A percentile compares a stretch with the other conserved stretches of the same genome.
These are phyloP conservation scores for Mamestra configurata DNA, from an alignment of 1,140 invertebrate species.

Conservation along the genomic window DNA sequence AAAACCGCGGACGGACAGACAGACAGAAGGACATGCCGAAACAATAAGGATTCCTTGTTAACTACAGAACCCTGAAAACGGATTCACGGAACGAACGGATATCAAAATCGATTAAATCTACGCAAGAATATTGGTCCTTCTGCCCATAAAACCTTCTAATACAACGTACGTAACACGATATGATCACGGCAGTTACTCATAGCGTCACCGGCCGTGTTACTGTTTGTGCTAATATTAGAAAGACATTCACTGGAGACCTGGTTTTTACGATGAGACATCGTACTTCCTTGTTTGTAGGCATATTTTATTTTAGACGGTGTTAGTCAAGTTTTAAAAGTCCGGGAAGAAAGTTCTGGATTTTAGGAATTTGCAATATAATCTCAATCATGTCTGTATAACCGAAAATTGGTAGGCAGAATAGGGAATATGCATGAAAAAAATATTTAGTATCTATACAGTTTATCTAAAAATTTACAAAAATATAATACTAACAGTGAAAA, in stretches of 20 bases:
- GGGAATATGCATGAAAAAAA: no score
- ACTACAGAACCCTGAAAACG: no score
- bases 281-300: slow-evolving; percentile 14
- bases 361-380: background rate
- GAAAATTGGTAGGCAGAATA: no score
- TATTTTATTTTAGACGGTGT: background rate
- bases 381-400: no score
- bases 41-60: no score
- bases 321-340: background rate
- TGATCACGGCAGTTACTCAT: slow-evolving; percentile 1
- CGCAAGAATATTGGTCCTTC: background rate
- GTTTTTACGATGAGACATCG: slow-evolving; percentile 11
- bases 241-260: background rate
- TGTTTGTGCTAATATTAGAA: background rate
- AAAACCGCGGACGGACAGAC: no score
- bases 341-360: background rate
- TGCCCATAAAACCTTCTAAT: background rate
- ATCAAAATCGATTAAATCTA: no score
- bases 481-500: no score
- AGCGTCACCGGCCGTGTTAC: background rate
- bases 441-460: no score
- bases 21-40: no score
- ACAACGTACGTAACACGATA: background rate
- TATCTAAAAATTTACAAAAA: no score
- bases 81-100: no score